These are phyloP conservation scores for Caenorhabditis sinica DNA, from an alignment of 2,888 invertebrate genomes.

Conservation along the genomic window DNA sequence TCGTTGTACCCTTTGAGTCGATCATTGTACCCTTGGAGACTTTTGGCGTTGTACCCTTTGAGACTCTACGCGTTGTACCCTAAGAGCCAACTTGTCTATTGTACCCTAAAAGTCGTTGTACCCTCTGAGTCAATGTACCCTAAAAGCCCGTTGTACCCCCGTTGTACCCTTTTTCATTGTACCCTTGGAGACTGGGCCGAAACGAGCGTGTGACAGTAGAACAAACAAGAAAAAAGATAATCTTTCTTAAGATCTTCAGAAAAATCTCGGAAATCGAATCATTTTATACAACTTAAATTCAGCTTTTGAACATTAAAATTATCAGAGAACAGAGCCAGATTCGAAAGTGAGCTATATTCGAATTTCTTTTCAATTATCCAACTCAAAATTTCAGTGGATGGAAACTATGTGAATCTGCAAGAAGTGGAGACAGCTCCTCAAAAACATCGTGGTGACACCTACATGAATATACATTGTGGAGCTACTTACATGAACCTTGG, in stretches of 20 bases:
- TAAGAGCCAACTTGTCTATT: too few relatives aligned
- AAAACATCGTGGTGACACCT: conserved; percentile 12
- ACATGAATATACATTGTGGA: conserved; percentile 15
- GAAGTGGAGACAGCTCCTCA: neutral
- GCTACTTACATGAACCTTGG: neutral
- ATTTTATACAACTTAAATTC: neutral
- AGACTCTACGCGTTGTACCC: too few relatives aligned
- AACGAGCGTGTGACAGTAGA: neutral
- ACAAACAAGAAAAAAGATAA: neutral
- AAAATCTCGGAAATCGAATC: neutral
- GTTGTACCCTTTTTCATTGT: too few relatives aligned
- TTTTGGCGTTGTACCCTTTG: too few relatives aligned
- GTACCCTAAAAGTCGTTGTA: too few relatives aligned
- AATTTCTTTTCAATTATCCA: neutral
- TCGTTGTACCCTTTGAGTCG: too few relatives aligned
- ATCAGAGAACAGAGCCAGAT: neutral
- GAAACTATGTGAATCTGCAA: conserved; percentile 13
- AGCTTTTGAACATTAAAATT: neutral
- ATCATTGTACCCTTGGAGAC: too few relatives aligned
- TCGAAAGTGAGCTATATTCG: neutral
- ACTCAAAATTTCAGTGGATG: conserved; percentile 14
- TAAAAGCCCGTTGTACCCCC: too few relatives aligned
- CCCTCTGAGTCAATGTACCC: too few relatives aligned
- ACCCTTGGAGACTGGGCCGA: too few relatives aligned
- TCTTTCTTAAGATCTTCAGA: neutral